Base-by-base conservation (phyloP, 2,888 invertebrate genomes). In the Athetis lepigone region DNA sequence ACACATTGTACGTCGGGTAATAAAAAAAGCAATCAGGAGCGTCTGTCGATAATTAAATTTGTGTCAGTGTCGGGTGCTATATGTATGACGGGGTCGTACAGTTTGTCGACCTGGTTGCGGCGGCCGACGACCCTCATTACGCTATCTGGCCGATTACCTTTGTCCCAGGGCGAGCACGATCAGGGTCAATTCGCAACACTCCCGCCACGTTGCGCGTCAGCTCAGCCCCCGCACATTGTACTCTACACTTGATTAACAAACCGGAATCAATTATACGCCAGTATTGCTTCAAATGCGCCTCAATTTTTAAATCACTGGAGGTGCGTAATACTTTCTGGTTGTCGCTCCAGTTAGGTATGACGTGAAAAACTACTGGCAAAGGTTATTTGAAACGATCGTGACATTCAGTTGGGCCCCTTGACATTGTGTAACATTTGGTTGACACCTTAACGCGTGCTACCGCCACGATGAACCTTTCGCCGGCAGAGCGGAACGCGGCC, bases 101-200 rank as follows among this genome's bases (percentile, higher is more conserved):
- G 79, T 70, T 68, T 71, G 81, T 65, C 74, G 81, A 77, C 77
- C 76, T 62, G 77, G 71, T 68, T 61, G 62, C 57, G 59, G 71
- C 68, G 80, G 77, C 60, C 78, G 75, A 69, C 74, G 80, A 81
- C 84, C 80, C 79, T 80, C 81, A 72, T 77, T 80, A 77, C 74
- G 65, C 77, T 72, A 75, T 60, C 66, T 69, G 69, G 51, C 72
- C 73, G 75, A 75, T 77, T 66, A 76, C 58, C 75, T 73, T 62
- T 62, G 66, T 57, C 62, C 62, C 73, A 70, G 62, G 63, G 70
- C 72, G 60, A 29, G 74, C 68, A 68, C 70, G 72, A 83, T 80
- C 85, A 82, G 79, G 85, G 86, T 82, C 82, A 81, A 69, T 52
- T 74, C 65, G 49, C 58, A 43, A 43, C 56, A 49, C 63, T 73